Conservation (phyloP, 2,888 invertebrate species). For the Trissolcus brochymenae region DNA sequence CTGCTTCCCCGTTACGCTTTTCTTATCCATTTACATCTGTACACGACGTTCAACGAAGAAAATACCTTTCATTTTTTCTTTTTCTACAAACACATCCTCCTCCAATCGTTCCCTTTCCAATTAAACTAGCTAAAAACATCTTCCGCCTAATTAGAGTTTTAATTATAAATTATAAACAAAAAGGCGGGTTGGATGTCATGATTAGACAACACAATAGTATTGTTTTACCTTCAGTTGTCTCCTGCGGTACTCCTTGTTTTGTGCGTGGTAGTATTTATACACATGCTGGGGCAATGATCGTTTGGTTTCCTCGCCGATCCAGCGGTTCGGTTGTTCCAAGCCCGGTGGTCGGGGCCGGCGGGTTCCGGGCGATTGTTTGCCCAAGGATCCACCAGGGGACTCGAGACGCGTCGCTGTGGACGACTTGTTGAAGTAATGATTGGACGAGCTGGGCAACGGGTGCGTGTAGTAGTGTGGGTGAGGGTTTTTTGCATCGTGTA, state of each 20-base stretch:
- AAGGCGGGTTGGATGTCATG: not conserved
- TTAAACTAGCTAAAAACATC: no score
- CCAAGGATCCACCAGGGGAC: slow-evolving; percentile 66
- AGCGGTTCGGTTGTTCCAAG: slow-evolving; percentile 73
- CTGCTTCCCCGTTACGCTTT: no score
- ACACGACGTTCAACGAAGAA: no score
- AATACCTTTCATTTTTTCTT: no score
- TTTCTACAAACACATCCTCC: no score
- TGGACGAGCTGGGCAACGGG: slow-evolving; percentile 63
- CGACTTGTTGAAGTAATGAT: slow-evolving; percentile 64
- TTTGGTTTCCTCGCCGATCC: slow-evolving; percentile 84
- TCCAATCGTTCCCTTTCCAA: no score
- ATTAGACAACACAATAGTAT: no score
- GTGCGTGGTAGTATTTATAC: slow-evolving; percentile 82
- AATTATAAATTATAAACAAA: no score
- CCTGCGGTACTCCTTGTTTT: slow-evolving; percentile 71
- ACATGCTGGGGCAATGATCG: slow-evolving; percentile 81
- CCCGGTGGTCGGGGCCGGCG: slow-evolving; percentile 64
- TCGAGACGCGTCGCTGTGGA: slow-evolving; percentile 63
- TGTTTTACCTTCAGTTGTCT: slow-evolving; percentile 77
- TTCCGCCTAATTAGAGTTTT: no score
- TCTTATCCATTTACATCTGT: no score
- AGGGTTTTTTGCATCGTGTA: slow-evolving; percentile 41
- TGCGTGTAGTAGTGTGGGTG: slow-evolving; percentile 65
- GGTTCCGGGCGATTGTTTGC: slow-evolving; percentile 66